Conservation (phyloP, 2,797 vertebrate genomes). For the Oreochromis grahami region DNA sequence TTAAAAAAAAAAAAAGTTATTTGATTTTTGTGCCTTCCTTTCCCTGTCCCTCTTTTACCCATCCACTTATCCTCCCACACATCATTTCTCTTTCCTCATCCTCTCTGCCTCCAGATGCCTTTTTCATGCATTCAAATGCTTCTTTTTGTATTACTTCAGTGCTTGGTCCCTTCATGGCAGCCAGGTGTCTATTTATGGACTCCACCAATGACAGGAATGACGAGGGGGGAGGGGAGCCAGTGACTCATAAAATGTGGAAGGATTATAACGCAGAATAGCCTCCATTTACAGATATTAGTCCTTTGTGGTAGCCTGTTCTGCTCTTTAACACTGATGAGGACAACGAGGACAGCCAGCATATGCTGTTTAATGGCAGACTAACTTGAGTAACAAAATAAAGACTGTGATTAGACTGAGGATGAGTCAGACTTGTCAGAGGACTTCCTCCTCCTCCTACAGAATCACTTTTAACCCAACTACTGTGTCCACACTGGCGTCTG, state of each 20-base stretch:
- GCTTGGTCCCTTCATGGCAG: constrained; percentile 19
- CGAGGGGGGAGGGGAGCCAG: constrained; percentile 24
- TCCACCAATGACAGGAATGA: constrained; percentile 52
- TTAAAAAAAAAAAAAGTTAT: background rate
- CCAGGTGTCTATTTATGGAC: constrained; percentile 70
- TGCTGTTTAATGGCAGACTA: constrained; percentile 20
- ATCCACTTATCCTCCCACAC: background rate
- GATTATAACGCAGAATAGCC: constrained; percentile 56
- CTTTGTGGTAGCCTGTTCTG: constrained; percentile 34
- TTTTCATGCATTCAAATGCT: constrained; percentile 8
- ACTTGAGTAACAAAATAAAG: background rate
- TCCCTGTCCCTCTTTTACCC: background rate
- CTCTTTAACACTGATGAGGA: constrained; percentile 1
- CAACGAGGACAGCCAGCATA: background rate
- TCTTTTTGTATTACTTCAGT: constrained; percentile 21
- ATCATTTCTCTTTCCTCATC: background rate
- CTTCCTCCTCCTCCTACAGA: constrained; percentile 25
- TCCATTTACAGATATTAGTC: constrained; percentile 64
- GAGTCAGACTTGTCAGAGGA: constrained; percentile 48
- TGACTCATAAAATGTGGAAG: constrained; percentile 63
- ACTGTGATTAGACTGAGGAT: constrained; percentile 40
- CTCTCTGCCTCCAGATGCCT: background rate
- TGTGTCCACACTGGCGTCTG: constrained; percentile 1
- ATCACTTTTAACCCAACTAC: constrained; percentile 10
- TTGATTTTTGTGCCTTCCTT: background rate